phyloP scores from a whole-genome alignment of 2,888 invertebrate species.

The Pristionchus maxplancki region DNA sequence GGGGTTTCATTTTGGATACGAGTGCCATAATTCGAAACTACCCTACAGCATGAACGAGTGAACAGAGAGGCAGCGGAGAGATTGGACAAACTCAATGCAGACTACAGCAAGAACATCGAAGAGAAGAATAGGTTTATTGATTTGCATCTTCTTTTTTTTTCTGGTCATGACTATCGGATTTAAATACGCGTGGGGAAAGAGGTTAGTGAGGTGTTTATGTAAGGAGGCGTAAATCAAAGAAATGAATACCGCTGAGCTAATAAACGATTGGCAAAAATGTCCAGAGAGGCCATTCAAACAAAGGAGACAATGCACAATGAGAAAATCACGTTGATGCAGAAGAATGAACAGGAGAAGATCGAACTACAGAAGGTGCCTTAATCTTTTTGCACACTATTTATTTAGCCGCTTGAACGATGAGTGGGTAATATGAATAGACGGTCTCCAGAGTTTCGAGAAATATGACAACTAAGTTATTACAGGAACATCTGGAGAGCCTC shows the following conservation, averaged over 20 bases:
- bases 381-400: no score
- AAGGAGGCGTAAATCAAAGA: no score
- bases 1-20: neutral
- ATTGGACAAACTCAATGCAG: neutral
- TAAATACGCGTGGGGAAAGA: no score
- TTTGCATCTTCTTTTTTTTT: no score
- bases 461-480: neutral
- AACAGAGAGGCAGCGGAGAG: neutral
- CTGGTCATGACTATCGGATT: no score
- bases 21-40: neutral
- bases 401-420: no score
- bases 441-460: no score
- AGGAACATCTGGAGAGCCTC: neutral
- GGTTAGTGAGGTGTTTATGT: no score
- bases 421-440: neutral
- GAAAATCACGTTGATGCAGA: neutral
- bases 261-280: no score
- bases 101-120: neutral
- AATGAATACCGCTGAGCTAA: no score
- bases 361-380: neutral
- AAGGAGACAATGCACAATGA: neutral
- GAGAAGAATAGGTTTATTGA: neutral
- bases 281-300: neutral
- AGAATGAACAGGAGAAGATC: neutral
- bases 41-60: no score